Evolutionary conservation across 64 coral and sea anemone genomes (phyloP).

Genomic region (Porites lutea): DNA sequence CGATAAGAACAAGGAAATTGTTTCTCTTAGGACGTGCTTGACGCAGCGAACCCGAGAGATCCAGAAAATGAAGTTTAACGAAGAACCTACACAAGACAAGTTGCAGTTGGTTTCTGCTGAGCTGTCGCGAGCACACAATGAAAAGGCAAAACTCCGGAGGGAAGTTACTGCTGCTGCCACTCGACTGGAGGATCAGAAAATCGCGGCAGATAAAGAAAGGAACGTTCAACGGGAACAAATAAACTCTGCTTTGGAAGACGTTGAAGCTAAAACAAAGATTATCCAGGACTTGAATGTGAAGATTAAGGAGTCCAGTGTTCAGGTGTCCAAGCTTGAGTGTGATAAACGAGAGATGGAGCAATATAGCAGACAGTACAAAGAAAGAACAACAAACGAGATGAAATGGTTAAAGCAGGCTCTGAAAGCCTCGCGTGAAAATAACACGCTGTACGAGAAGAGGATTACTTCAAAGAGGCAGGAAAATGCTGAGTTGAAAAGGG

Average conservation of each 20-base stretch:
- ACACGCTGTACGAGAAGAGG: neutral
- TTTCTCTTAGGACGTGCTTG: neutral
- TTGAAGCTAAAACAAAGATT: neutral
- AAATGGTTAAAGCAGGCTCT: neutral
- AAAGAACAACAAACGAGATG: neutral
- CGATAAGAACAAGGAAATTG: neutral
- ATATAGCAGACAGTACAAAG: neutral
- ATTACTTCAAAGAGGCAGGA: neutral
- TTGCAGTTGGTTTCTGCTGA: neutral
- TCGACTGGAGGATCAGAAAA: neutral
- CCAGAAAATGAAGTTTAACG: neutral
- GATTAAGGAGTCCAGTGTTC: neutral
- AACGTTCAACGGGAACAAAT: neutral
- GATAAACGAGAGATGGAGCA: neutral
- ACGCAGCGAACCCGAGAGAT: neutral
- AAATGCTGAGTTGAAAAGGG: neutral
- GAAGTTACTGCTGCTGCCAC: neutral
- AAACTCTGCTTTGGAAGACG: neutral
- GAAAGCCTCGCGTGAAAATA: neutral
- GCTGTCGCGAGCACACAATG: neutral
- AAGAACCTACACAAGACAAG: neutral
- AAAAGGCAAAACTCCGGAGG: neutral
- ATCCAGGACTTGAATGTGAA: slow-evolving; percentile 6
- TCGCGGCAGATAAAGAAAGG: neutral
- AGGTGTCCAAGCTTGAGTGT: neutral